Evolutionary conservation across 2,888 invertebrate species (phyloP), one percentile per base, ranked within the genome.

Genomic region (Ashinkailepas kermadecensis): DNA sequence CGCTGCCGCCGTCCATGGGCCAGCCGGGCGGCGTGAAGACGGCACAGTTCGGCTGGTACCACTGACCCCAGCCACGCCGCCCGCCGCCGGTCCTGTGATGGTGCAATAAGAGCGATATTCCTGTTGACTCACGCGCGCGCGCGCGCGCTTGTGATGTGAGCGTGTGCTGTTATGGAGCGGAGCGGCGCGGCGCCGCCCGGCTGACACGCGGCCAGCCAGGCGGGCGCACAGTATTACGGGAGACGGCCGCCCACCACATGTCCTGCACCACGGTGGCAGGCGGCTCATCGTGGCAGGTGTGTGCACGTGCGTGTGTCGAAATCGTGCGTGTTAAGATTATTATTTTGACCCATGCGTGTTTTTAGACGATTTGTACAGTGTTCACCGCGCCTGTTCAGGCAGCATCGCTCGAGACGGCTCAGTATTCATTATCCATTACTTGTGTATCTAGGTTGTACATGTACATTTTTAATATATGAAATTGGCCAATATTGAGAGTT

Each of bases 1-100:
- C 93, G 12, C 88, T 94, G 83, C 93, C 93, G 65, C 93, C 93
- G 25, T 93, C 93, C 56, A 93, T 94, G 92, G 93, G 93, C 80
- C 92, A 92, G 80, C 91, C 85, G 90, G 83, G 89, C 78, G 78
- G 18, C 56, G 21, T 57, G 56, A 78, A 78, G 78, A 56, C 21
- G 21, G 15, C 9, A 21, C 78, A 78, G 78, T 78, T 78, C 78
- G 57, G 78, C 78, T 78, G 78, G 78, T 78, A n/a, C 56, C 54
- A 56, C 78, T 78, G 78, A 78, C 57, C 15, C n/a, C n/a, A 12
- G 13, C 11, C 67, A 18, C 62, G 39, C 39, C 39, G 39, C n/a
- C n/a, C 67, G 25, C 13, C 67, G 25, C 25, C 67, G 12, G 67
- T 67, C 67, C 67, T 67, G 67, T 67, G 67, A 67, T 67, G 67